Evolutionary conservation across 2,113 vertebrate genomes (phyloP).

Genomic region (Calypte anna): DNA sequence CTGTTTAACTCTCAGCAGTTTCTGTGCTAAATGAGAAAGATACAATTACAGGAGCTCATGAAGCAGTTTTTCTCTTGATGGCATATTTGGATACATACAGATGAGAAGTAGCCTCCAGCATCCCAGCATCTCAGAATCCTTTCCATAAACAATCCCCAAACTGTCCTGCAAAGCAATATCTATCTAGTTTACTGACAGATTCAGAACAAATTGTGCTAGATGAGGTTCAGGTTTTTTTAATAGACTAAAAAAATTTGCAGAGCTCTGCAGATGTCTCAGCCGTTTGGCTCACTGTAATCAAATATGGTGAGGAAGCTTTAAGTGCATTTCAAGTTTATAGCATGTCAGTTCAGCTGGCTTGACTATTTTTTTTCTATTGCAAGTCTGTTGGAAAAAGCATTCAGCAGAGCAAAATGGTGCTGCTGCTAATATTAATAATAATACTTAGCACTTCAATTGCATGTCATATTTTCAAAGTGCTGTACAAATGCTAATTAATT

Average conservation of each 20-base stretch:
- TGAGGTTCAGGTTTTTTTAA: conserved; percentile 15
- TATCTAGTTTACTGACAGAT: conserved; percentile 4
- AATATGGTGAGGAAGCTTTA: conserved; percentile 11
- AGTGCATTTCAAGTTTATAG: neutral
- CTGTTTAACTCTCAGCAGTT: conserved; percentile 21
- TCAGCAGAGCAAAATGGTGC: conserved; percentile 28
- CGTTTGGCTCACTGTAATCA: conserved; percentile 29
- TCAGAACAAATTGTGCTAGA: neutral
- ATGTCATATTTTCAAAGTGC: conserved; percentile 41
- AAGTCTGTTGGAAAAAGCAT: conserved; percentile 36
- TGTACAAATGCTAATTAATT: conserved; percentile 65
- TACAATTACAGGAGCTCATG: neutral
- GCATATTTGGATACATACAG: neutral
- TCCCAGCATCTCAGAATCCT: neutral
- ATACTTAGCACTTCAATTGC: conserved; percentile 44
- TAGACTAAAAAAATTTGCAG: neutral
- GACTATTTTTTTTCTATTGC: neutral
- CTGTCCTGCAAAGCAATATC: conserved; percentile 18
- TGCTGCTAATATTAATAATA: conserved; percentile 59
- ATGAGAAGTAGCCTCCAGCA: neutral
- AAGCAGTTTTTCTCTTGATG: neutral
- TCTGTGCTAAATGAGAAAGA: conserved; percentile 6
- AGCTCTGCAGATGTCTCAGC: conserved; percentile 17
- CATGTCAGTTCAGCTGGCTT: conserved; percentile 4
- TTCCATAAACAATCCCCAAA: conserved; percentile 24